These are phyloP conservation scores for Hephaestus fuliginosus DNA, from an alignment of 2,797 vertebrate species.

Conservation along the genomic window DNA sequence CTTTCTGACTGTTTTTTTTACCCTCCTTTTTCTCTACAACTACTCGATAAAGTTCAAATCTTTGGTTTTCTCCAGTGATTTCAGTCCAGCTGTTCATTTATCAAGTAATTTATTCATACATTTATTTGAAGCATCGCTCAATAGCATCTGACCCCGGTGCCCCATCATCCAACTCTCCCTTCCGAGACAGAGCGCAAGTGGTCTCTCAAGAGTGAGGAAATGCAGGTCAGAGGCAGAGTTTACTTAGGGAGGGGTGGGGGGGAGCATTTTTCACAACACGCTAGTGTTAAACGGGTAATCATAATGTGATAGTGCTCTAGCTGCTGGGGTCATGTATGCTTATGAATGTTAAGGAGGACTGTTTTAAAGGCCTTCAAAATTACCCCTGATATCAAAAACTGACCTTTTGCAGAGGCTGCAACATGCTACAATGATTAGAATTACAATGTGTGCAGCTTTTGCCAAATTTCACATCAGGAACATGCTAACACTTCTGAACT, in stretches of 20 bases:
- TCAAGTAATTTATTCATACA: conserved; percentile 79
- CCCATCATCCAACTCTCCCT: conserved; percentile 74
- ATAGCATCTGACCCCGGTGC: conserved; percentile 80
- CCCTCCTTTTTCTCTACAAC: conserved; percentile 36
- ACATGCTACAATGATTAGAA: conserved; percentile 65
- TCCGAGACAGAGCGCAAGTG: conserved; percentile 70
- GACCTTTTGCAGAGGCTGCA: conserved; percentile 71
- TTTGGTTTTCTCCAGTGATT: conserved; percentile 72
- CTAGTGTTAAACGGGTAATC: conserved; percentile 77
- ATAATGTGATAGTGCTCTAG: conserved; percentile 71
- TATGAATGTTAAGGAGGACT: conserved; percentile 83
- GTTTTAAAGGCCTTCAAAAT: conserved; percentile 78
- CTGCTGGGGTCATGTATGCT: conserved; percentile 79
- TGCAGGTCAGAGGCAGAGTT: conserved; percentile 83
- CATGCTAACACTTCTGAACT: not conserved
- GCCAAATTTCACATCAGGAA: conserved; percentile 41
- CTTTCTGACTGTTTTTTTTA: conserved; percentile 13
- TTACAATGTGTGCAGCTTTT: conserved; percentile 55
- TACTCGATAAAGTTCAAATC: conserved; percentile 67
- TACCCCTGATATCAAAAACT: conserved; percentile 80
- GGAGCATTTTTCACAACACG: conserved; percentile 66
- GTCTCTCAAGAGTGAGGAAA: conserved; percentile 76
- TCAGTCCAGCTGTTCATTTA: conserved; percentile 72
- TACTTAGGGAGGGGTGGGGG: conserved; percentile 62
- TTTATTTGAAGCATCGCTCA: conserved; percentile 82